Evolutionary conservation across 2,888 invertebrate genomes (phyloP).

Genomic region (Rotaria macrura): DNA sequence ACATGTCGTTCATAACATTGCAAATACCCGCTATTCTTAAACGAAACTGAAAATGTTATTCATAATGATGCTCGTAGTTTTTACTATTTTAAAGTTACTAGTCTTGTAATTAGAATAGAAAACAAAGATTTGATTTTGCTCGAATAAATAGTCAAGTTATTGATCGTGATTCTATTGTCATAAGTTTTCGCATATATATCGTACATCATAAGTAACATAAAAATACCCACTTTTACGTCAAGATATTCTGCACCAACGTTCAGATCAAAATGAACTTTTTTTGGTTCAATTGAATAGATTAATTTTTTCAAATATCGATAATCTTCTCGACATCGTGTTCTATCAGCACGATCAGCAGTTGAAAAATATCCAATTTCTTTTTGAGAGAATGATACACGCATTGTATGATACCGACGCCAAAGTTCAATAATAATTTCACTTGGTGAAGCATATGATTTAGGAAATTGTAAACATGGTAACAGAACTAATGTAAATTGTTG

Average conservation of each 20-base stretch:
- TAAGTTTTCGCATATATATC: too few species aligned
- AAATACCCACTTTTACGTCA: not conserved
- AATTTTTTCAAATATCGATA: slow-evolving; percentile 5
- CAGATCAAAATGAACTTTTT: not conserved
- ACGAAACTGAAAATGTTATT: too few species aligned
- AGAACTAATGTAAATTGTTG: not conserved
- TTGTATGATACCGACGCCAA: slow-evolving; percentile 11
- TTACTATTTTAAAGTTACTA: too few species aligned
- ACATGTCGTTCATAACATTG: too few species aligned
- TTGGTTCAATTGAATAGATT: not conserved
- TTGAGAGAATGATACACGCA: slow-evolving; percentile 5
- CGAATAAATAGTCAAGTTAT: too few species aligned
- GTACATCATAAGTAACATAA: too few species aligned
- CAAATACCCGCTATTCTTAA: too few species aligned
- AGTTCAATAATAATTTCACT: not conserved
- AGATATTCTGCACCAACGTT: slow-evolving; percentile 12
- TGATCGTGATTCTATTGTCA: too few species aligned
- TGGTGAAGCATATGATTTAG: not conserved
- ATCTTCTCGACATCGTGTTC: slow-evolving; percentile 13
- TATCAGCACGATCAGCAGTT: slow-evolving; percentile 16
- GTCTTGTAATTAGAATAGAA: too few species aligned
- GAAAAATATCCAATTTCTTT: not conserved
- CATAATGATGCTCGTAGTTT: too few species aligned
- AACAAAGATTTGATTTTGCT: too few species aligned
- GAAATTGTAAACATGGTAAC: not conserved